Percentiles rank a stretch among this genome's conserved stretches.
Conservation (phyloP, 1,140 invertebrate species). For the Drosophila carrolli region DNA sequence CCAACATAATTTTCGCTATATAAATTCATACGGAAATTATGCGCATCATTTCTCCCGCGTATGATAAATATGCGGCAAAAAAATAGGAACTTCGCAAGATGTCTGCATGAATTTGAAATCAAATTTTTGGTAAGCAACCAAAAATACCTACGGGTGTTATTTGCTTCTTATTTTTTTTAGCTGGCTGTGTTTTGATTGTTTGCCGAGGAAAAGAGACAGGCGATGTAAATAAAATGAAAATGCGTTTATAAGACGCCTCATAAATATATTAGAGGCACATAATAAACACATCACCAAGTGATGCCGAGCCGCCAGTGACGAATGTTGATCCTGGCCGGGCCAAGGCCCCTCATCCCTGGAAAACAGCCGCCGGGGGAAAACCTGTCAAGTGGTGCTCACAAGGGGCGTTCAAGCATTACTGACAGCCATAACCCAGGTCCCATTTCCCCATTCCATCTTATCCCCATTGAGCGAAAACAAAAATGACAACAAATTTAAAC, state of each 20-base stretch:
- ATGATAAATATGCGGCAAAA: constrained; percentile 28
- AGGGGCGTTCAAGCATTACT: constrained; percentile 67
- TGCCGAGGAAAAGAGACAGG: constrained; percentile 27
- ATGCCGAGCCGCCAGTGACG: constrained; percentile 63
- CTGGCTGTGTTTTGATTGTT: constrained; percentile 25
- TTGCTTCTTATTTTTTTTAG: constrained; percentile 27
- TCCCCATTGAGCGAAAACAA: constrained; percentile 37
- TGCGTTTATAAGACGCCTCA: constrained; percentile 82
- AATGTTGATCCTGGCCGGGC: constrained; percentile 51
- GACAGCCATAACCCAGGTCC: constrained; percentile 49
- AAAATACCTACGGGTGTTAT: constrained; percentile 71
- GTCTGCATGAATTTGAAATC: constrained; percentile 78
- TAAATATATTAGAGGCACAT: constrained; percentile 82
- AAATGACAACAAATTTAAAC: constrained; percentile 75
- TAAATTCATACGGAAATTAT: constrained; percentile 68
- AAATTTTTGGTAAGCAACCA: constrained; percentile 54
- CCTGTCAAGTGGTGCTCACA: constrained; percentile 72
- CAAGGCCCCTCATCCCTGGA: constrained; percentile 5
- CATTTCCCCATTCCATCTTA: constrained; percentile 1
- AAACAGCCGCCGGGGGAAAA: constrained; percentile 18
- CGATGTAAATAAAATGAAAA: constrained; percentile 78
- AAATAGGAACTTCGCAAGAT: constrained; percentile 18
- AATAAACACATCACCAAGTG: constrained; percentile 79
- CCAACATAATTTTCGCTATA: constrained; percentile 38
- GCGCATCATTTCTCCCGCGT: constrained; percentile 52